Evolutionary conservation across 2,797 vertebrate species (phyloP).

Genomic region (Sphenodon punctatus): DNA sequence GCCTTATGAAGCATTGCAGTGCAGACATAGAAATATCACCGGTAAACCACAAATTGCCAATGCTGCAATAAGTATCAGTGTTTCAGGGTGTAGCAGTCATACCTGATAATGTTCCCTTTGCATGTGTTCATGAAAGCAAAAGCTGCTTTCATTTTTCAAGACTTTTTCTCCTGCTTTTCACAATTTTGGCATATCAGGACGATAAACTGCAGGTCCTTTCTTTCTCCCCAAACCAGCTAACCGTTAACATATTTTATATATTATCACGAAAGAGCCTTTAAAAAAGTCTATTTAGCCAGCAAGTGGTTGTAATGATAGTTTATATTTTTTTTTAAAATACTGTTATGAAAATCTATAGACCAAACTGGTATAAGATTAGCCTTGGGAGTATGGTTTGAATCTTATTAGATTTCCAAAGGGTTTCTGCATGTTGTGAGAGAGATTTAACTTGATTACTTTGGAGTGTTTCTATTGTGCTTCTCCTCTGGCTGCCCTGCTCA

Average conservation of each 20-base stretch:
- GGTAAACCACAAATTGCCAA: constrained; percentile 25
- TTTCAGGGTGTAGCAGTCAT: neutral
- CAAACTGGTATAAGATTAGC: fast-evolving
- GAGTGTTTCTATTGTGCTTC: neutral
- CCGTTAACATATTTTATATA: neutral
- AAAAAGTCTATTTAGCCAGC: neutral
- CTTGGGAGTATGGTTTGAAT: neutral
- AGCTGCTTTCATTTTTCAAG: neutral
- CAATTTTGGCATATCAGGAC: constrained; percentile 1
- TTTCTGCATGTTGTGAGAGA: fast-evolving
- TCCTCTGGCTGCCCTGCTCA: neutral
- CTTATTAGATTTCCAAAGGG: neutral
- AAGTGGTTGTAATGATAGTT: neutral
- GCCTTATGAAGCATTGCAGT: constrained; percentile 20
- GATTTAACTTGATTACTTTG: neutral
- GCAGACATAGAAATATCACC: neutral
- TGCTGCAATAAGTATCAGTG: constrained; percentile 8
- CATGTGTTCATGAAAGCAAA: neutral
- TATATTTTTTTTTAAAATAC: no score
- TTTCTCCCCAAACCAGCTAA: neutral
- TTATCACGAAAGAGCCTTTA: neutral
- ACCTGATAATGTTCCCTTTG: constrained; percentile 6
- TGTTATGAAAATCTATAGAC: neutral
- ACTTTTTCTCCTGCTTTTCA: neutral
- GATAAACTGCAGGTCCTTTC: constrained; percentile 1